A percentile compares a stretch with the other conserved stretches of the same genome.
phyloP scores from a whole-genome alignment of 2,113 vertebrate genomes.

The Phalacrocorax pelagicus region DNA sequence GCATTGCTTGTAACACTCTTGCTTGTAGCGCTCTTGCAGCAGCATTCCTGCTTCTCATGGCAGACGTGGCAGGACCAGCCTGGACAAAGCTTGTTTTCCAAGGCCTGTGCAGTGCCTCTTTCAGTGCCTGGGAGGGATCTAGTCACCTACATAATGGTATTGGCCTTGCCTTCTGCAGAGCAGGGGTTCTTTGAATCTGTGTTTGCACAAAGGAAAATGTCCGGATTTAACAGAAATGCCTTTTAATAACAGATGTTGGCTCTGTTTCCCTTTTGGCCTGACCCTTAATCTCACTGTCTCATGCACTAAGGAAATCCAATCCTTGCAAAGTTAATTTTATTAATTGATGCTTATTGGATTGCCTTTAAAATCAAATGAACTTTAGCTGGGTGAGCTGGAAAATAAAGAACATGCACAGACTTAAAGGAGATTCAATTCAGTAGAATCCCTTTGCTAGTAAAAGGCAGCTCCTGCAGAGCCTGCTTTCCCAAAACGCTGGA shows the following conservation, averaged over 20 bases:
- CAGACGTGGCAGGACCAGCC: not conserved
- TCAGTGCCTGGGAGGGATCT: not conserved
- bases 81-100: not conserved
- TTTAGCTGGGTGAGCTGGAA: not conserved
- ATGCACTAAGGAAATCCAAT: not conserved
- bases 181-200: not conserved
- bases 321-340: not conserved
- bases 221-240: not conserved
- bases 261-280: not conserved
- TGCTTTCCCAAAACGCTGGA: not conserved
- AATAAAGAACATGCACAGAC: not conserved
- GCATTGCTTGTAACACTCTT: no score
- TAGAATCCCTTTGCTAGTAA: not conserved
- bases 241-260: not conserved
- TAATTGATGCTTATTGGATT: conserved; percentile 21
- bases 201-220: not conserved
- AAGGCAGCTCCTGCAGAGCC: not conserved
- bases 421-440: not conserved
- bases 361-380: conserved; percentile 14
- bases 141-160: not conserved
- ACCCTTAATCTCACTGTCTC: not conserved
- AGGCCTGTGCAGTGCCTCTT: not conserved
- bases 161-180: not conserved
- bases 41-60: not conserved
- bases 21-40: not conserved